phyloP scores from a whole-genome alignment of 23 tunicate species.

The Trididemnum clinides region DNA sequence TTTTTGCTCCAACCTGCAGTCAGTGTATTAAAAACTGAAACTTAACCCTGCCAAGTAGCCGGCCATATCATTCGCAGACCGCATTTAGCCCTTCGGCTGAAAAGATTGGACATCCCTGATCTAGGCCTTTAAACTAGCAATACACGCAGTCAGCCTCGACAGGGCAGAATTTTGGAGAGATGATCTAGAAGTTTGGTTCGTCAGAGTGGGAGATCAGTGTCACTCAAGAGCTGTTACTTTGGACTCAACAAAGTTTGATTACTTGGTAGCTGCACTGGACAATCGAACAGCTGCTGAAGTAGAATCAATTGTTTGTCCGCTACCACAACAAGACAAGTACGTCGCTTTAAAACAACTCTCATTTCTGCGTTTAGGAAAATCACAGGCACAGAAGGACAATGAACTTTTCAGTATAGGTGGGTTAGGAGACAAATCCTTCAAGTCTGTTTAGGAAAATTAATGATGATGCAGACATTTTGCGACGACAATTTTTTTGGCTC shows the following conservation, averaged over 20 bases:
- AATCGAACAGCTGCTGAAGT: not conserved
- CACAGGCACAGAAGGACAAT: not conserved
- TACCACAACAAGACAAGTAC: not conserved
- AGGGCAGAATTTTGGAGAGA: not conserved
- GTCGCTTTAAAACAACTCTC: not conserved
- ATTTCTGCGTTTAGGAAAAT: not conserved
- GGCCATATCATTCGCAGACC: too few relatives aligned
- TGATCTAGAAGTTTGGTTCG: not conserved
- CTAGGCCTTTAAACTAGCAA: too few relatives aligned
- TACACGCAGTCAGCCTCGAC: too few relatives aligned
- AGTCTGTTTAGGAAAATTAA: not conserved
- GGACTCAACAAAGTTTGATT: not conserved
- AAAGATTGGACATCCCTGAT: too few relatives aligned
- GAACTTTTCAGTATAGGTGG: not conserved
- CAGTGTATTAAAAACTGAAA: too few relatives aligned
- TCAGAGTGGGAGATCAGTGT: not conserved
- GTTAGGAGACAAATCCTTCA: not conserved
- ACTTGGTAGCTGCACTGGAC: not conserved
- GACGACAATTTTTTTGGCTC: not conserved
- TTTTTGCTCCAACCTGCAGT: too few relatives aligned
- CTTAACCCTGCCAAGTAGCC: too few relatives aligned
- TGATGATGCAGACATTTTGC: not conserved
- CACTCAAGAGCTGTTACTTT: not conserved
- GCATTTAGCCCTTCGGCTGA: too few relatives aligned
- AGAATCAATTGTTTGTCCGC: not conserved